Conservation (phyloP, 2,797 vertebrate genomes). For the Galagoides demidoff region DNA sequence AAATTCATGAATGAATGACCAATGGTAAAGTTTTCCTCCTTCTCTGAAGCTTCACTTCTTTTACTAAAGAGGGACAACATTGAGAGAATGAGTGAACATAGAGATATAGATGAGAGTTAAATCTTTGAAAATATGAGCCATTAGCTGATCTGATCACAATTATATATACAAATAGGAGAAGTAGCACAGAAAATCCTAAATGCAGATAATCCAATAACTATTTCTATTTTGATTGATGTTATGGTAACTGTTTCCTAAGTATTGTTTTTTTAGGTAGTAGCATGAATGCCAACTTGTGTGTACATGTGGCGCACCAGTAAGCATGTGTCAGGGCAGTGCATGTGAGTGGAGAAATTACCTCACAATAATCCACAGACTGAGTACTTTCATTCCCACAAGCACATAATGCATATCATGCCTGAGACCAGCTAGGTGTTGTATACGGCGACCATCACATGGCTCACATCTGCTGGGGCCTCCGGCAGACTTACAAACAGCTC, state of each 20-base stretch:
- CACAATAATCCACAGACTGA: background rate
- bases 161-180: background rate
- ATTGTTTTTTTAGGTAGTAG: background rate
- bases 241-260: background rate
- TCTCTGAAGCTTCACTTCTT: background rate
- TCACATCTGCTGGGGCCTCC: background rate
- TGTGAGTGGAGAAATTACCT: background rate
- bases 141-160: background rate
- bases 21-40: background rate
- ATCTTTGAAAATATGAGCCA: background rate
- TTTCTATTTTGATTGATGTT: background rate
- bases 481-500: background rate
- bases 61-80: background rate
- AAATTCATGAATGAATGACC: background rate
- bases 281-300: background rate
- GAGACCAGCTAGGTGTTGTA: background rate
- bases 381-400: background rate
- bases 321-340: background rate
- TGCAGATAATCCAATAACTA: background rate
- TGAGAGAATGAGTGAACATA: background rate
- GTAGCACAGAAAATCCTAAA: background rate
- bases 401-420: background rate
- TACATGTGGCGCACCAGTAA: fast-evolving
- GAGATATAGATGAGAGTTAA: background rate
- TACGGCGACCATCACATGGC: background rate